Base-by-base conservation (phyloP, 1,140 invertebrate species). In the Macrobrachium nipponense region DNA sequence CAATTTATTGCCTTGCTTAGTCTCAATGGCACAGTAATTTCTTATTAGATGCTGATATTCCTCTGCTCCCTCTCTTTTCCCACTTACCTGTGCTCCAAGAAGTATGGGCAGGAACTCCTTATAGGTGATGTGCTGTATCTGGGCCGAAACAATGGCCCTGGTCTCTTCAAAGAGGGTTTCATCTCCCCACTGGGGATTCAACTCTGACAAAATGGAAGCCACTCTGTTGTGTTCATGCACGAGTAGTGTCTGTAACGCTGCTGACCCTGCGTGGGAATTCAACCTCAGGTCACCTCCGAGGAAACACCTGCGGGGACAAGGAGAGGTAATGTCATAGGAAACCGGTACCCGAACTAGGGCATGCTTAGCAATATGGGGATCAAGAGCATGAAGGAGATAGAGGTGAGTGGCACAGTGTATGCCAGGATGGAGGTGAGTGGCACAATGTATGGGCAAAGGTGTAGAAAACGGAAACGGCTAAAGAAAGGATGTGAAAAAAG, bases 51-150 rank as follows among this genome's bases (percentile, higher is more conserved):
- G 51, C 51, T 51, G 8, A 51, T 51, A 51, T 23, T 36, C 12
- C 2, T 51, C 51, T 51, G n/a, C 51, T 51, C 51, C 8, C 51
- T 51, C 51, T 51, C 51, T 51, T 7, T 51, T 7, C 8, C 51
- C 51, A 66, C 79, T 27, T 68, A 89, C 89, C 61, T 87, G 44
- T 62, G 89, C 90, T 0, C 98, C 98, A n/a, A 99, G 91, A 75
- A 99, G 94, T 44, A 94, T 92, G 0, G 97, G 97, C 44, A 99
- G 91, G 98, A 98, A 99, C 85, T 98, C 94, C 68, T 94, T 93
- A 89, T 97, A 99, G 2, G 98, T 99, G 64, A 99, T 98, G 89
- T 98, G 96, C 91, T 99, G 98, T 93, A 99, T 96, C 91, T 97
- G 92, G 15, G 98, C 98, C 4, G 97, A 97, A 5, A 99, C 94